Evolutionary conservation across 1,140 invertebrate genomes (phyloP).

Genomic region (Liolophura sinensis): DNA sequence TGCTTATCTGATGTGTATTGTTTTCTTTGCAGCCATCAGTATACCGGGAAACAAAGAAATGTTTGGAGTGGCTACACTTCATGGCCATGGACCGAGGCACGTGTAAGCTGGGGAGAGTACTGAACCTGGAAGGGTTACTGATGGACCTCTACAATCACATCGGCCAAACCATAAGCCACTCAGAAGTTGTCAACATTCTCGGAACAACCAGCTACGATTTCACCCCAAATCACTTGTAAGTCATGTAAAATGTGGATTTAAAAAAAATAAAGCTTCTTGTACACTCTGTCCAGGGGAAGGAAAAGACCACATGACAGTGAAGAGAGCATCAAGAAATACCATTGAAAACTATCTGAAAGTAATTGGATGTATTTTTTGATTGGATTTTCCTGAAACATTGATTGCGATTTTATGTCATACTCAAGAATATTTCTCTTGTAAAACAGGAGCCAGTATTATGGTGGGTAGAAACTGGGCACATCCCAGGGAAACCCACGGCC

Average conservation of each 20-base stretch:
- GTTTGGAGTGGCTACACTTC: constrained; percentile 32
- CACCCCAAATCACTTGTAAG: constrained; percentile 22
- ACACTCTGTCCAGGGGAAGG: too few relatives aligned
- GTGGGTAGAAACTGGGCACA: too few relatives aligned
- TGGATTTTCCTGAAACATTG: not conserved
- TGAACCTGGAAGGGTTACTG: constrained; percentile 25
- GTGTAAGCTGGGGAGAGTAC: constrained; percentile 22
- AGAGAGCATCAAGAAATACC: too few relatives aligned
- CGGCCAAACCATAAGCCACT: constrained; percentile 12
- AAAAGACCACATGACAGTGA: not conserved
- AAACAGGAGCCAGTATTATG: too few relatives aligned
- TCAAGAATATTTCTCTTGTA: too few relatives aligned
- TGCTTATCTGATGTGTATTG: too few relatives aligned
- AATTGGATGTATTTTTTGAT: too few relatives aligned
- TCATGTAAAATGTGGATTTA: too few relatives aligned
- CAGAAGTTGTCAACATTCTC: constrained; percentile 16
- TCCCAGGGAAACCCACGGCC: too few relatives aligned
- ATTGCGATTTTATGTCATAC: too few relatives aligned
- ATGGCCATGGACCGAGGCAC: constrained; percentile 15
- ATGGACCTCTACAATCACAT: constrained; percentile 25
- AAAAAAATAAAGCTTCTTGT: not conserved
- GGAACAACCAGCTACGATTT: constrained; percentile 30
- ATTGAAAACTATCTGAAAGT: too few relatives aligned
- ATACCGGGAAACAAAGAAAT: too few relatives aligned
- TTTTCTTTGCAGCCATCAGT: not conserved